Evolutionary conservation across 2,797 vertebrate species (phyloP), one percentile per base, ranked within the genome.

Genomic region (Sphenopsis melanotis): DNA sequence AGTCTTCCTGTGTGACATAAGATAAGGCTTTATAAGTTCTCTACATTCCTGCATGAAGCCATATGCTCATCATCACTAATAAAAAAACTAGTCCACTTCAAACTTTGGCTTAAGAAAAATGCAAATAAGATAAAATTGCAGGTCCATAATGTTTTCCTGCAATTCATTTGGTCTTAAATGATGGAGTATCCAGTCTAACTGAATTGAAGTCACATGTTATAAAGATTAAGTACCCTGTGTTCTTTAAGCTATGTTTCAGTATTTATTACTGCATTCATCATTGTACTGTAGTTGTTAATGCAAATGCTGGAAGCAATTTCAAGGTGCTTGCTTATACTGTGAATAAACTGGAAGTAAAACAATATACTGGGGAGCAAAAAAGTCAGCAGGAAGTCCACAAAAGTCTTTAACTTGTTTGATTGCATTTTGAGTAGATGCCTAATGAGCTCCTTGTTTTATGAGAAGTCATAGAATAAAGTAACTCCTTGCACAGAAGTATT

Each of bases 181-280:
- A 92, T 81, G 64, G 63, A 95, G 69, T 37, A 78, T 83, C 59
- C 53, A 55, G 82, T 49, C 61, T 66, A 83, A 81, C 42, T 44
- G 64, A 80, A 49, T 42, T 87, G 83, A 87, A 93, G 79, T 65
- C 1, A 0, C 22, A 6, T 50, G 72, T 83, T 95, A 81, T 29
- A 69, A 94, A 94, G 94, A 95, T 96, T 64, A 95, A 93, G 72
- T 89, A 68, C 69, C 55, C n/a, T 34, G 34, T 87, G 89, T 92
- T 89, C 79, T 78, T 75, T 89, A 85, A 92, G 78, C 53, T 93
- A 36, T 85, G 52, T 83, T 90, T 83, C 69, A 42, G 46, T 89
- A 75, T 91, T 96, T 94, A 86, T 65, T 71, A 61, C 71, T 83
- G 49, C 91, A 92, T 97, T 94, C 39, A 78, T 96, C 93, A 91